A percentile compares a stretch with the other conserved stretches of the same genome.
These are phyloP conservation scores for Rhinogobius similis DNA, from an alignment of 2,113 vertebrate species.

Conservation along the genomic window DNA sequence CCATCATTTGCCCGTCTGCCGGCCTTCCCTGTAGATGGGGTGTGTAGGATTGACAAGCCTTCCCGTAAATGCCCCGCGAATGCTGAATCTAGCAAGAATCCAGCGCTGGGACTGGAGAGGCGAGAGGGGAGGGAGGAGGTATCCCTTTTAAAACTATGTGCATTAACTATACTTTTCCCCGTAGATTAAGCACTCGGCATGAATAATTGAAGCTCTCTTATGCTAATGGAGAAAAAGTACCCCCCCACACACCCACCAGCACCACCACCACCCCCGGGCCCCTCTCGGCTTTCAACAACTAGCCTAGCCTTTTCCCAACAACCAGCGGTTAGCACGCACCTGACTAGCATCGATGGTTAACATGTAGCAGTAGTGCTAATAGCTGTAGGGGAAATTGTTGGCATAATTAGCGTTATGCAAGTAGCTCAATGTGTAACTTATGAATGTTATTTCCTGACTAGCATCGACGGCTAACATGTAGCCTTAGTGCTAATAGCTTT, in stretches of 20 bases:
- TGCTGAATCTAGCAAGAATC: conserved; percentile 98
- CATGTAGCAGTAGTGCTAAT: conserved; percentile 23
- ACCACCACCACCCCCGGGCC: conserved; percentile 87
- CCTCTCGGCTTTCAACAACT: conserved; percentile 92
- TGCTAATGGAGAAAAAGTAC: conserved; percentile 99
- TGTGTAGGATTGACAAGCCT: conserved; percentile 81
- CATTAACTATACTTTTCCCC: conserved; percentile 99
- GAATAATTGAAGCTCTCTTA: conserved; percentile 99
- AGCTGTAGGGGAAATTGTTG: no score
- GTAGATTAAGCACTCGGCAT: conserved; percentile 98
- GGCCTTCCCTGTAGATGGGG: conserved; percentile 8
- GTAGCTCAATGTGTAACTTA: no score
- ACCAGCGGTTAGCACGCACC: conserved; percentile 69
- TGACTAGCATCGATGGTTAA: conserved; percentile 43
- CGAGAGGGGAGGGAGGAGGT: conserved; percentile 71
- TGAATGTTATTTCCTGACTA: no score
- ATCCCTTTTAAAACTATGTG: conserved; percentile 99
- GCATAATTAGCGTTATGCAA: no score
- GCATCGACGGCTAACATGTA: no score
- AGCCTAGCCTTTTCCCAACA: conserved; percentile 83
- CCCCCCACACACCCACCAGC: conserved; percentile 80
- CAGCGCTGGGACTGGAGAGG: conserved; percentile 82
- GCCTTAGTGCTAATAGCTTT: no score
- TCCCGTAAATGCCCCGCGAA: conserved; percentile 93
- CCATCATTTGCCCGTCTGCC: conserved; percentile 12